Evolutionary conservation across 2,797 vertebrate genomes (phyloP).

Genomic region (Eidolon dupreanum): DNA sequence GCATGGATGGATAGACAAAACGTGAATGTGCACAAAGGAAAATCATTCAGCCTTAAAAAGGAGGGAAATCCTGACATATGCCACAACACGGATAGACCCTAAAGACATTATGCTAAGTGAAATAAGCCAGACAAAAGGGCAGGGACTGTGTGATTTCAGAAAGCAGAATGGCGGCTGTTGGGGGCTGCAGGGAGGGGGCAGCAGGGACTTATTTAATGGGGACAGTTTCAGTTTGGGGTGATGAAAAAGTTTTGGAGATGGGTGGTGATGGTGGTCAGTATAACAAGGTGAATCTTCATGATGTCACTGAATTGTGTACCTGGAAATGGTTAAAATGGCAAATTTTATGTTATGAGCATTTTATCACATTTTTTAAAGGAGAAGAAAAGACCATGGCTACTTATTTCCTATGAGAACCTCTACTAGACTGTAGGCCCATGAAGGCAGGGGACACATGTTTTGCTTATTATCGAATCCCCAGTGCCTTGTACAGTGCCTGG

Average conservation of each 20-base stretch:
- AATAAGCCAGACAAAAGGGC: neutral
- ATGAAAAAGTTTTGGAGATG: neutral
- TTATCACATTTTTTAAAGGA: neutral
- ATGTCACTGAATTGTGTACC: neutral
- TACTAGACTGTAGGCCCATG: rapidly evolving
- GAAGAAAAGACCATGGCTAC: neutral
- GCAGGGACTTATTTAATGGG: neutral
- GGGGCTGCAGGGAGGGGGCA: neutral
- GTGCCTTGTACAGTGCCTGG: neutral
- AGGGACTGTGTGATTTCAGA: neutral
- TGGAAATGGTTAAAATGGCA: neutral
- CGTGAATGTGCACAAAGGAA: rapidly evolving
- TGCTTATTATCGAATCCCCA: neutral
- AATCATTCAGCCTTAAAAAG: neutral
- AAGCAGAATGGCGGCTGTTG: neutral
- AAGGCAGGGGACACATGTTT: neutral
- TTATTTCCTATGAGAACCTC: neutral
- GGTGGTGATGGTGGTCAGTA: neutral
- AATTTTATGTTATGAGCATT: neutral
- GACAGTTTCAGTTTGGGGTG: neutral
- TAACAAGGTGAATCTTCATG: neutral
- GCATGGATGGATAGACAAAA: neutral
- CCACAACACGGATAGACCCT: neutral
- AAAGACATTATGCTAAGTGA: neutral
- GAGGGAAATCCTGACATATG: neutral